Evolutionary conservation across 2,888 invertebrate species (phyloP), one percentile per base, ranked within the genome.

Genomic region (Cordilura impudica): DNA sequence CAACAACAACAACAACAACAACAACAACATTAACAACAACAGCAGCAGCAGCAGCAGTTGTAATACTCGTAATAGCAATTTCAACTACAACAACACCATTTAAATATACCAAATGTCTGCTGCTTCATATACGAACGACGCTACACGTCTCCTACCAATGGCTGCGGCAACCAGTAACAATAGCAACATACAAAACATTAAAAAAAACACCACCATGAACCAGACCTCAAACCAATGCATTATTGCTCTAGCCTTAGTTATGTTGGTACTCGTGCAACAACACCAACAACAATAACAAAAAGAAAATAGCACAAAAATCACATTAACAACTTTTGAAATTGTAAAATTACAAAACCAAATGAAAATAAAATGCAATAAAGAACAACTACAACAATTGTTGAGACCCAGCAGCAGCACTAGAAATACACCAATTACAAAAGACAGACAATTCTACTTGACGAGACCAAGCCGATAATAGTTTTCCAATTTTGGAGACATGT

Each of bases 321-420:
- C 73, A 78, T 81, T 77, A 74, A 78, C 67, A 81, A 74, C 73
- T 69, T 72, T 61, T 47, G 54, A 70, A 74, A 69, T 79, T 80
- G 67, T 72, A 78, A 78, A 79, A 75, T 81, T 80, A 76, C 76
- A 51, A 73, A 78, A 73, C 51, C 43, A 18, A 77, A 65, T 51
- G 31, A 58, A 65, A 72, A 73, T 66, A 66, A 74, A 70, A 67
- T 45, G 61, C 29, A 69, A 70, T 56, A 61, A 66, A 78, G 26
- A 58, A 69, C 56, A 60, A 16, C 31, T 43, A 70, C 65, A 80
- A 60, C 45, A 69, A 54, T 60, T 51, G 65, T 49, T 65, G 51
- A 54, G 54, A 70, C 31, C 21, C 43, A 12, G 23, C 61, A 47
- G 67, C 63, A 63, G 10, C 65, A 16, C 7, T 7, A 47, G 5